Evolutionary conservation across 2,888 invertebrate genomes (phyloP), one percentile per base, ranked within the genome.

Genomic region (Caprella mutica): DNA sequence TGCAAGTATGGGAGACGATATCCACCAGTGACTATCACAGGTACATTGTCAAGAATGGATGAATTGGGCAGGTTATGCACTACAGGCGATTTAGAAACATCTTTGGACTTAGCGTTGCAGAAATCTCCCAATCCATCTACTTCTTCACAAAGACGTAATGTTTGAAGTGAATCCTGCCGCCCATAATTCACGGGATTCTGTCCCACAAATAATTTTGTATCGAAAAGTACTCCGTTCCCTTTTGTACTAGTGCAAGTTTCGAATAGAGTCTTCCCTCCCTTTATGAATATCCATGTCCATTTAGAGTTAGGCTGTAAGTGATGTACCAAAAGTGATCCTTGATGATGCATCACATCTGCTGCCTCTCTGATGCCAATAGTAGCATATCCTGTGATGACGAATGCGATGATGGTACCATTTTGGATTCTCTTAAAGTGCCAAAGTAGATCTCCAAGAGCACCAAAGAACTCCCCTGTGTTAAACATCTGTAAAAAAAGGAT

Each of bases 231-330:
- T n/a, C 52, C 52, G 23, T 55, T 27, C 29, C 57, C 55, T 24
- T 55, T 35, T 12, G 52, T 58, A 12, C 42, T 21, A 19, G 42
- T 38, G 17, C 55, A 57, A 24, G 58, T 53, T 50, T 64, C 64
- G 1, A 56, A 40, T 33, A 64, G 30, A 6, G 64, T 64, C 2
- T 55, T 57, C 29, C 64, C 64, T 14, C 64, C 64, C 30, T 58
- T 64, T 42, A 64, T 24, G 43, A 60, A 64, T 27, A 56, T 51
- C 64, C 64, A 64, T 12, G 57, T 60, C 64, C 64, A 64, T 42
- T 55, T 55, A 9, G 64, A 48, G 2, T 23, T 19, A 24, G 55
- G 55, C 17, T 48, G 42, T 26, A 60, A 50, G 42, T 60, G 58
- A 2, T 33, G 14, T 12, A 53, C 64, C 5, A 64, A 43, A 27